Percentiles rank a stretch among this genome's conserved stretches.
These are phyloP conservation scores for Pseudomyrmex cubaensis DNA, from an alignment of 1,140 invertebrate genomes.

Conservation along the genomic window DNA sequence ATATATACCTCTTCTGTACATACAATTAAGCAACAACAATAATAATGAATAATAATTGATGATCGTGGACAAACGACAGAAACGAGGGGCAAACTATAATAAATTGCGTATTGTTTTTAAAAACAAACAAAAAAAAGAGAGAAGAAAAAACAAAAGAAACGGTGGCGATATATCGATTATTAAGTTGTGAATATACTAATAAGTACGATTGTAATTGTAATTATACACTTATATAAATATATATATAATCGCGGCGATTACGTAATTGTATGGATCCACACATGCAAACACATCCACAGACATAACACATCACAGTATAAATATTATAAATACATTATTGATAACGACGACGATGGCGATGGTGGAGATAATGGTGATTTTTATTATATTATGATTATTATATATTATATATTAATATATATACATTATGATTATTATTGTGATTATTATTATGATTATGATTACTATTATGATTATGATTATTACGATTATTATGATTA, in stretches of 20 bases:
- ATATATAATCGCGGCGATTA: constrained; percentile 59
- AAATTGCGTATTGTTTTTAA: constrained; percentile 62
- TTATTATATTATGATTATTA: constrained; percentile 66
- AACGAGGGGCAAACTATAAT: constrained; percentile 53
- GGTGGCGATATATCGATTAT: constrained; percentile 44
- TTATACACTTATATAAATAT: constrained; percentile 60
- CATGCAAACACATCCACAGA: constrained; percentile 21
- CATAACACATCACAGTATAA: constrained; percentile 60
- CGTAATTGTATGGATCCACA: constrained; percentile 66
- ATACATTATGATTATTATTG: constrained; percentile 52
- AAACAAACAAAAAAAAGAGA: background rate
- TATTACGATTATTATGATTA: constrained; percentile 64
- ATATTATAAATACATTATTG: constrained; percentile 75
- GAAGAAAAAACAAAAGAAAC: constrained; percentile 5
- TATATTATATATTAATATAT: constrained; percentile 53
- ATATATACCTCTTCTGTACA: constrained; percentile 80
- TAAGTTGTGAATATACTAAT: constrained; percentile 72
- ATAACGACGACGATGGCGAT: constrained; percentile 51
- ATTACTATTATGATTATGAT: constrained; percentile 51
- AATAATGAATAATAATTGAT: constrained; percentile 71
- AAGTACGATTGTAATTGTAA: constrained; percentile 69
- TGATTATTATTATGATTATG: constrained; percentile 40
- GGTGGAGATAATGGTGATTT: constrained; percentile 62
- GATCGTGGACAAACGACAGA: constrained; percentile 37
- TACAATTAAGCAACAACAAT: constrained; percentile 74